Base-by-base conservation (phyloP, 2,113 vertebrate genomes). In the Aramus guarauna region DNA sequence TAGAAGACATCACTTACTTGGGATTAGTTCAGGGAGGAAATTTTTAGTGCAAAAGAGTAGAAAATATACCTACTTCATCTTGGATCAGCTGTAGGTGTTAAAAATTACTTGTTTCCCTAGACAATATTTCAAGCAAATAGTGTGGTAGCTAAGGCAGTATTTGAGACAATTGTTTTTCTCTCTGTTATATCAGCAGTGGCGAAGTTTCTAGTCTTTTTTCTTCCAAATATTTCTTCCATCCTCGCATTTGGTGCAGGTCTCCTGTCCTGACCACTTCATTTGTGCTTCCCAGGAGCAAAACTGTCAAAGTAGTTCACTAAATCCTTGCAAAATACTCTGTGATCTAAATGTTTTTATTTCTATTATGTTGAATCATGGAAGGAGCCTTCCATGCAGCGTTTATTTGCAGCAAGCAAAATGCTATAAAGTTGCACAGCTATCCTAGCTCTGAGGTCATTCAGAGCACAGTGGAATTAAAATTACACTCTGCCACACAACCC, bases 401-500 rank as follows among this genome's bases (percentile, higher is more conserved):
- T 92, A 89, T 89, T 82, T 85, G 69, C 69, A 94, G 74, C 63
- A 90, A 91, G 55, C 48, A 83, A 84, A 90, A 91, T 19, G 41
- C 58, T 62, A 39, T 69, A 16, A 89, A 90, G 47, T 52, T 85
- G 52, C 53, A 76, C 26, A 58, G 73, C 47, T 52, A 45, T 75
- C 17, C 47, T 58, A 77, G 26, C 56, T 92, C 39, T 66, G 69
- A 81, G 60, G 88, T 86, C 67, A 85, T 73, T 73, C 50, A 47
- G 64, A 85, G 81, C 81, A 92, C 39, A 89, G 43, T 69, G 43
- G 89, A 93, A 95, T 92, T 94, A 91, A 94, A 94, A 90, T 87
- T 77, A 58, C 37, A 74, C 37, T 90, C 30, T 85, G 58, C 43
- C 76, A 89, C 56, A 87, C 63, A 92, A 77, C 37, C 53, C 85